phyloP scores from a whole-genome alignment of 1,140 invertebrate species.

The Cydia fagiglandana region DNA sequence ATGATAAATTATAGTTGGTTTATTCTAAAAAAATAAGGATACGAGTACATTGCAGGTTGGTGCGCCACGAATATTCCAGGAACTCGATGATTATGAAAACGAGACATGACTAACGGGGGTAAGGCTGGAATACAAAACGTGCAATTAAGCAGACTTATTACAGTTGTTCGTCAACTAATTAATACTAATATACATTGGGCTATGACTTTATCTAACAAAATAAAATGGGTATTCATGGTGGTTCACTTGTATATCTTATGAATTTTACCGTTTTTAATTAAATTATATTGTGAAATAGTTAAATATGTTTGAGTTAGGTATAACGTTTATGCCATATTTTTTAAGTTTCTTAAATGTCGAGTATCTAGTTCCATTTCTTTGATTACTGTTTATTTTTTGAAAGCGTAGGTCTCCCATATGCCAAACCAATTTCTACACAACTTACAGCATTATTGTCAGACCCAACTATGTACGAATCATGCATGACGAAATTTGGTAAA shows the following conservation, averaged over 20 bases:
- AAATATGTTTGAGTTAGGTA: too few species aligned
- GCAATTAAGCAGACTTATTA: neutral
- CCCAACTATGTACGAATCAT: neutral
- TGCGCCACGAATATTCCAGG: neutral
- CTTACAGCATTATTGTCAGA: neutral
- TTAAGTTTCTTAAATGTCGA: too few species aligned
- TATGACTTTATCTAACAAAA: neutral
- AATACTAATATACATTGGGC: neutral
- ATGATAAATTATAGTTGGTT: neutral
- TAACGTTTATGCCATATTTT: too few species aligned
- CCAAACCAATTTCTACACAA: neutral
- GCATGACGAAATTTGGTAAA: neutral
- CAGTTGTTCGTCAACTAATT: slow-evolving; percentile 2
- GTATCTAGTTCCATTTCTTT: too few species aligned
- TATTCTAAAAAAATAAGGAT: neutral
- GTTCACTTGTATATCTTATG: too few species aligned
- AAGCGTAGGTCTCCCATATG: too few species aligned
- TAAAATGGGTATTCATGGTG: neutral
- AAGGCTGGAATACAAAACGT: slow-evolving; percentile 9
- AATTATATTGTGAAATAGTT: too few species aligned
- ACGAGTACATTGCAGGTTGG: neutral
- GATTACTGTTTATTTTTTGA: too few species aligned
- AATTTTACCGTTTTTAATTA: too few species aligned
- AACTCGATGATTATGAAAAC: neutral
- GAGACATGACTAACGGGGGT: neutral